Conservation (phyloP, 2,797 vertebrate species). For the Danio albolineatus region DNA sequence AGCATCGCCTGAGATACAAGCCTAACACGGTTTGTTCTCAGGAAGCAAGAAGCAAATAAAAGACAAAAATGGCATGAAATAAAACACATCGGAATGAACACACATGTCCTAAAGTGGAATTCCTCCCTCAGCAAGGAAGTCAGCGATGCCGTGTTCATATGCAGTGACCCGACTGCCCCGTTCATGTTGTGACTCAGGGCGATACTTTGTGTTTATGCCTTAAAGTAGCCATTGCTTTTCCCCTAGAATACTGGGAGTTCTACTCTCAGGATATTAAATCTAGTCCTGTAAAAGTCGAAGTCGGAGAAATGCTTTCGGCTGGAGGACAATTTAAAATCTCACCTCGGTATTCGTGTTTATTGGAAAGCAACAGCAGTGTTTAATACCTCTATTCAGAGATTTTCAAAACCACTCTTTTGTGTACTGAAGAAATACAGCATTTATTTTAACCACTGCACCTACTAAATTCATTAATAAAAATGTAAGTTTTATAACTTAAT, state of each 20-base stretch:
- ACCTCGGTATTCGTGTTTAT: neutral
- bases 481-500: too few relatives aligned
- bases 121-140: constrained; percentile 50
- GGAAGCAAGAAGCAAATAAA: constrained; percentile 65
- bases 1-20: constrained; percentile 65
- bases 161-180: constrained; percentile 71
- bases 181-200: constrained; percentile 65
- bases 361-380: too few relatives aligned
- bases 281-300: constrained; percentile 29
- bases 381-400: too few relatives aligned
- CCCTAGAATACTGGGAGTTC: constrained; percentile 27
- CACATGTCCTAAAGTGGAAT: constrained; percentile 68
- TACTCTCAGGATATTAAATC: constrained; percentile 52
- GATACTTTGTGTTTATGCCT: constrained; percentile 57
- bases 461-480: too few relatives aligned
- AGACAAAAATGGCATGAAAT: constrained; percentile 67
- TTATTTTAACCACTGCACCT: too few relatives aligned
- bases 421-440: too few relatives aligned
- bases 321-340: constrained; percentile 56
- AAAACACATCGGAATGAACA: constrained; percentile 71
- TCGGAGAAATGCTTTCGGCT: neutral
- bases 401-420: too few relatives aligned
- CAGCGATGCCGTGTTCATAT: constrained; percentile 62
- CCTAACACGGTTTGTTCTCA: constrained; percentile 60
- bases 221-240: constrained; percentile 42